phyloP scores from a whole-genome alignment of 2,113 vertebrate species.

The Antechinus flavipes region DNA sequence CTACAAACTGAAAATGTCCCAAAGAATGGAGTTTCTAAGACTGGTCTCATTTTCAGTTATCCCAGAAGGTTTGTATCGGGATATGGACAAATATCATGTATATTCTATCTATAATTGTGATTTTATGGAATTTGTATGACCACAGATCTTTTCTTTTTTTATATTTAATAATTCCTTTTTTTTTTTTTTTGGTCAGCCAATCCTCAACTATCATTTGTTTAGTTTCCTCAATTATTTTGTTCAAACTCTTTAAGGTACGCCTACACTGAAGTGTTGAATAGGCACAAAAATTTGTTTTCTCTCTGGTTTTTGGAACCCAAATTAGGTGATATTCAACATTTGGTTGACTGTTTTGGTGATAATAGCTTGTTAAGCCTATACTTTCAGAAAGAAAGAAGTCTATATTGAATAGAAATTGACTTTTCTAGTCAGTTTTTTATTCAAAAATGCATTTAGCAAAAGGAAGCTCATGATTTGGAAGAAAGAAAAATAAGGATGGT shows the following conservation, averaged over 20 bases:
- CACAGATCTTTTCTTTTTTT: not conserved
- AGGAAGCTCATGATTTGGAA: not conserved
- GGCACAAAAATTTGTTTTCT: not conserved
- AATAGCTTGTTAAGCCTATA: not conserved
- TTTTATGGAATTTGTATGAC: not conserved
- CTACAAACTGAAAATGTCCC: not conserved
- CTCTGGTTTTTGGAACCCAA: not conserved
- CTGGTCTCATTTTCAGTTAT: not conserved
- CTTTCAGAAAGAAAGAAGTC: not conserved
- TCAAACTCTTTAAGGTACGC: not conserved
- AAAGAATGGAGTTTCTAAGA: not conserved
- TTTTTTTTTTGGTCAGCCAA: not conserved
- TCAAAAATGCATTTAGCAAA: not conserved
- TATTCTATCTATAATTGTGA: not conserved
- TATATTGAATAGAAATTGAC: not conserved
- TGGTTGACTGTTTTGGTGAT: not conserved
- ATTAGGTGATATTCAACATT: not conserved
- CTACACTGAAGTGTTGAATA: not conserved
- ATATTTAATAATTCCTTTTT: not conserved
- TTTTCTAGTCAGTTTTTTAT: not conserved
- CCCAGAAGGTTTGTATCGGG: not conserved
- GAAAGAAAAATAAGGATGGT: not conserved
- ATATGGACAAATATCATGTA: not conserved
- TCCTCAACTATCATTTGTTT: not conserved
- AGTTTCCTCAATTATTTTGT: not conserved